Conservation (phyloP, 23 tunicate species). For the Halocynthia roretzi region DNA sequence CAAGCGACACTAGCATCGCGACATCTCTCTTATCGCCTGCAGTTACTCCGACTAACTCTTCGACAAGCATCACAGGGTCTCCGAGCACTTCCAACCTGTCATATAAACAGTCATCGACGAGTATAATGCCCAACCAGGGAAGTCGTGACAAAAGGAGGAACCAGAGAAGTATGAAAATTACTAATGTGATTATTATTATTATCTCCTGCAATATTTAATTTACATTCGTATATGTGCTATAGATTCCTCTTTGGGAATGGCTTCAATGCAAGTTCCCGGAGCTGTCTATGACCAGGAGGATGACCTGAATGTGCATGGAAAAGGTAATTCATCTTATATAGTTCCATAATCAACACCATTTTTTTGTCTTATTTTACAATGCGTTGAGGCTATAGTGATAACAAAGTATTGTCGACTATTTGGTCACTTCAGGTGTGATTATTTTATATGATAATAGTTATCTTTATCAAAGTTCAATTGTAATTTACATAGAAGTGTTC, state of each 20-base stretch:
- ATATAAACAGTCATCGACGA: slow-evolving; percentile 13
- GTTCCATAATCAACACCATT: background rate
- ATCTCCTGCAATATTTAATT: no score
- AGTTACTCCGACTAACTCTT: slow-evolving; percentile 17
- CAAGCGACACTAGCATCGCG: background rate
- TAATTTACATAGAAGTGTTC: background rate
- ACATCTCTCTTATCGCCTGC: background rate
- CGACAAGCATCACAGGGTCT: background rate
- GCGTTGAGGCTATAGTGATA: no score
- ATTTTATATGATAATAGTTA: background rate
- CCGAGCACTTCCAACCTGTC: slow-evolving; percentile 19
- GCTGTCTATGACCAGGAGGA: slow-evolving; percentile 8
- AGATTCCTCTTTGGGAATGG: background rate
- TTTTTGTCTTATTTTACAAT: background rate
- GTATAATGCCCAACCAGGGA: background rate
- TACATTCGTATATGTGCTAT: background rate
- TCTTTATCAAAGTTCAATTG: background rate
- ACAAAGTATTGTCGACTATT: no score
- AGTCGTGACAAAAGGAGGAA: slow-evolving; percentile 2
- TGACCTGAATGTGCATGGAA: slow-evolving; percentile 45
- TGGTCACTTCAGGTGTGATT: background rate
- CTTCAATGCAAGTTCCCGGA: background rate
- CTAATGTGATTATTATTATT: background rate
- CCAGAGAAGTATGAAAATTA: slow-evolving; percentile 2
- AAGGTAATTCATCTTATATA: slow-evolving; percentile 21